Percentiles rank a stretch among this genome's conserved stretches.
These are phyloP conservation scores for Acleris holmiana DNA, from an alignment of 2,888 invertebrate species.

Conservation along the genomic window DNA sequence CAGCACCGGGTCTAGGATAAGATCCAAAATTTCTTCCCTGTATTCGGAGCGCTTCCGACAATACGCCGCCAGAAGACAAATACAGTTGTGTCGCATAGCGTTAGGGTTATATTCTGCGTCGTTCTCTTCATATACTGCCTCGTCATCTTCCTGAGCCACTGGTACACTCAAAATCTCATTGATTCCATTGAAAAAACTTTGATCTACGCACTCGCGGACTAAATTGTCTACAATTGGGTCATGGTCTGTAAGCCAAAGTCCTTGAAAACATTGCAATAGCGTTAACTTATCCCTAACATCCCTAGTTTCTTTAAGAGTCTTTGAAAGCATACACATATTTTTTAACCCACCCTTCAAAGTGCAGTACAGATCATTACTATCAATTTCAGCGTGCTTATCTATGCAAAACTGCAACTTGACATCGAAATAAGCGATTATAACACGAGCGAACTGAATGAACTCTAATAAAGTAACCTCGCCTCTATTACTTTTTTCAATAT, in stretches of 20 bases:
- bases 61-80: conserved; percentile 66
- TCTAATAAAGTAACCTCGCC: conserved; percentile 48
- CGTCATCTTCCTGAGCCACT: conserved; percentile 52
- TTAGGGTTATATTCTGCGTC: conserved; percentile 59
- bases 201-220: conserved; percentile 55
- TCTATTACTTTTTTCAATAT: conserved; percentile 42
- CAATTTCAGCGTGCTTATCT: conserved; percentile 47
- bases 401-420: conserved; percentile 54
- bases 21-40: conserved; percentile 64
- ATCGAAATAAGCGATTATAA: conserved; percentile 58
- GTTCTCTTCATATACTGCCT: conserved; percentile 56
- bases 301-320: conserved; percentile 50
- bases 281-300: conserved; percentile 55
- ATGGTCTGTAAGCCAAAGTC: conserved; percentile 57
- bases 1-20: conserved; percentile 63
- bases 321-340: conserved; percentile 52
- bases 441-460: conserved; percentile 51
- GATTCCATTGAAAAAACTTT: conserved; percentile 62
- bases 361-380: conserved; percentile 47
- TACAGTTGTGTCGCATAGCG: conserved; percentile 62
- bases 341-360: conserved; percentile 50
- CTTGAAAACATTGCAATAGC: conserved; percentile 53
- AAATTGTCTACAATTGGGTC: conserved; percentile 48
- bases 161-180: conserved; percentile 62
- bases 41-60: conserved; percentile 60